Evolutionary conservation across 2,888 invertebrate genomes (phyloP), one percentile per base, ranked within the genome.

Genomic region (Calameuta filiformis): DNA sequence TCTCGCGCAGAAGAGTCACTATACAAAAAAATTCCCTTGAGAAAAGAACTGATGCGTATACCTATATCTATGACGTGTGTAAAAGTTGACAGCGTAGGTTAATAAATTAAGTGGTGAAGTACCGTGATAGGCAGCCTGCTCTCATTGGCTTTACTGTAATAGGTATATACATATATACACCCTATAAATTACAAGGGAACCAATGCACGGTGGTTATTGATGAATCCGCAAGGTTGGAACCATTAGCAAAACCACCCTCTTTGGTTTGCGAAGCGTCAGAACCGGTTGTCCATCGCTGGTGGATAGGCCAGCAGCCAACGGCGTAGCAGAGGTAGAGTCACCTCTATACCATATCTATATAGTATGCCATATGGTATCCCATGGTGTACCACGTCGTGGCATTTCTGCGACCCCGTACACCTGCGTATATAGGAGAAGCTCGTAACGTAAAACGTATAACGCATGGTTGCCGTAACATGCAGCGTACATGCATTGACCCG

Each of bases 91-190:
- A 75, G 75, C 75, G 56, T 56, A 56, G 79, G 76, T 77, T 77
- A 80, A 81, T 82, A 80, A 82, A 82, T 82, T 81, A 81, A 79
- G 79, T 76, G 73, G 74, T 75, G 73, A 73, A 81, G 80, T 76
- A 76, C 77, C 80, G 77, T 68, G 73, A 76, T 81, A 79, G 73
- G 76, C 68, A 56, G 23, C 23, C 56, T 34, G 74, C 71, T 76
- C 73, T 77, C 75, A 68, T 79, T 76, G 78, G 75, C 23, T 79
- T 78, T 76, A 56, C 37, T 23, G 34, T 56, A 75, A 73, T 71
- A 40, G 15, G 23, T 56, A 56, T 56, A 40, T 40, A 40, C 4
- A 4, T 40, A 40, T 15, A 56, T 23, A 56, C 56, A 1, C 23
- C 23, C 9, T 56, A 56, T 56, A 56, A 6, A 56, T 23, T 56